Evolutionary conservation across 1,140 invertebrate species (phyloP), one percentile per base, ranked within the genome.

Genomic region (Euschistus heros): DNA sequence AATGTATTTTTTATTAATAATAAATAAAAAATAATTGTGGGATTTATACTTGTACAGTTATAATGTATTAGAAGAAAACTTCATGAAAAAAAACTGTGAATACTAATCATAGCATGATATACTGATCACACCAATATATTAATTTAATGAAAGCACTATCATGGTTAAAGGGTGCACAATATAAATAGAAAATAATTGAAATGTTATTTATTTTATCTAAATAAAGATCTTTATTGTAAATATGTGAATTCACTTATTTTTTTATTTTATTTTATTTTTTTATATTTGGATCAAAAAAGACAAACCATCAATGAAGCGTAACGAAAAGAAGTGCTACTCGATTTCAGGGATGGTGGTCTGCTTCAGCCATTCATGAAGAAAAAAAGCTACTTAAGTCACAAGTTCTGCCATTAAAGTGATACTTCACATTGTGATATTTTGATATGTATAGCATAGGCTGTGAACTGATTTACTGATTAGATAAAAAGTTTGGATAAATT

Each of bases 371-470:
- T 26, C 54, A 17, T 57, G 20, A 57, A 17, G 54, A 15, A 57
- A 24, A 4, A 14, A 24, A 57, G 20, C 54, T 57, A 57, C 24
- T 6, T 50, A 20, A 57, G 33, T 37, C 33, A 24, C 54, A 24
- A 20, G 18, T 57, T 22, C 54, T 57, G 54, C 54, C 54, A 57
- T 57, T 26, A 20, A 57, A 22, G 54, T 57, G 54, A 57, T 57
- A 26, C 15, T 24, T 57, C 54, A 57, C 24, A 57, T 20, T 57
- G 24, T 22, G 54, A 57, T 26, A 57, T 26, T 57, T 3, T 8
- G 4, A 26, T 57, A 26, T 4, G 15, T 26, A 17, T 26, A 55
- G 52, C 10, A 47, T 47, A 22, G 33, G 33, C 33, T 37, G 33
- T 37, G 33, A 37, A 37, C 33, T 37, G 47, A 20, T 8, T 22